phyloP scores from a whole-genome alignment of 2,888 invertebrate genomes.

The Therioaphis trifolii region DNA sequence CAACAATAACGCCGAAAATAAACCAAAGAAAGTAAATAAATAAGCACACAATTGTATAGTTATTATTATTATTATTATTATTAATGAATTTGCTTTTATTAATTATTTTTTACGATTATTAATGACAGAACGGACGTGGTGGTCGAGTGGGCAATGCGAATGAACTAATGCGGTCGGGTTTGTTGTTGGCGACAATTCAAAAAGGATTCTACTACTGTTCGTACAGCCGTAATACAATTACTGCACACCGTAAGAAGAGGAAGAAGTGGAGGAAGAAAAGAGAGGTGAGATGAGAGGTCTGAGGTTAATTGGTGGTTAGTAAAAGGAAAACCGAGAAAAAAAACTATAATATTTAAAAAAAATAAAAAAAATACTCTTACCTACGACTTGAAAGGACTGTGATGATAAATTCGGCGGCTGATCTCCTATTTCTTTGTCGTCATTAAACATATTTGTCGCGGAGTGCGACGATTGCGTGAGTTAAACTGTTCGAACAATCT shows the following conservation, averaged over 20 bases:
- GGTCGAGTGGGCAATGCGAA: slow-evolving; percentile 24
- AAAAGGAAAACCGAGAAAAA: background rate
- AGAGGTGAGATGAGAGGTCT: background rate
- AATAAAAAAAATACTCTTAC: background rate
- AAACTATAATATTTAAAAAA: background rate
- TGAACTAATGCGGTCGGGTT: slow-evolving; percentile 42
- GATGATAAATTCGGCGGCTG: background rate
- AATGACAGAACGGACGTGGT: background rate
- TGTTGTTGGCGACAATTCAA: slow-evolving; percentile 16
- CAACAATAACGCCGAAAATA: background rate
- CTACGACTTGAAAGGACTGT: background rate
- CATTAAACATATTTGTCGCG: background rate
- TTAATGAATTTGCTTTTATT: background rate
- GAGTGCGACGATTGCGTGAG: background rate
- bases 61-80: background rate
- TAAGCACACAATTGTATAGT: too few relatives aligned
- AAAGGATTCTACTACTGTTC: slow-evolving; percentile 7
- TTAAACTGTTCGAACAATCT: background rate
- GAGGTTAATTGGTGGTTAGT: slow-evolving; percentile 46
- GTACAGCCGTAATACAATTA: slow-evolving; percentile 15
- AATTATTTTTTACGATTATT: background rate
- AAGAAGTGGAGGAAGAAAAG: background rate
- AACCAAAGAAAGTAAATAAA: too few relatives aligned
- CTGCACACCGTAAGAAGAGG: background rate
- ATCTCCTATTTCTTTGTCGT: background rate